Evolutionary conservation across 2,888 invertebrate genomes (phyloP).

Genomic region (Oscheius myriophilus): DNA sequence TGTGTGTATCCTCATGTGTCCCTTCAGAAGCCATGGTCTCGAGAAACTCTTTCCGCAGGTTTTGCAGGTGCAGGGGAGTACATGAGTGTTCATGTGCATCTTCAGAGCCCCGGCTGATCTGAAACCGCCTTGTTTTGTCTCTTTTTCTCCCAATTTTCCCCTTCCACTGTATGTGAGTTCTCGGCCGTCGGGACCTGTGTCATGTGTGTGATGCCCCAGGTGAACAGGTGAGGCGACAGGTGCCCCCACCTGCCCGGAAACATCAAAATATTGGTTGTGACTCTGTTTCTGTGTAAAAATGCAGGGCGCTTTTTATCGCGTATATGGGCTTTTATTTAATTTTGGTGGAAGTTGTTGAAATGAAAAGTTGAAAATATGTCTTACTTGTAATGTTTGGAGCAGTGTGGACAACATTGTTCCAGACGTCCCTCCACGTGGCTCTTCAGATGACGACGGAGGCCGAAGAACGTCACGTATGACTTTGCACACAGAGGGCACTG

Average conservation of each 20-base stretch:
- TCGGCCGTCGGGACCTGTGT: slow-evolving; percentile 13
- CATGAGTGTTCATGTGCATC: slow-evolving; percentile 59
- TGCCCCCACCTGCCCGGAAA: slow-evolving; percentile 30
- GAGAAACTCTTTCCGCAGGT: slow-evolving; percentile 55
- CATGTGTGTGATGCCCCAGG: too few species aligned
- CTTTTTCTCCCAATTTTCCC: neutral
- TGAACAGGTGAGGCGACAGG: slow-evolving; percentile 30
- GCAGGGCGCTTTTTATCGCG: too few species aligned
- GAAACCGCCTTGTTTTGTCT: slow-evolving; percentile 32
- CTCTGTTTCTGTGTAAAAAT: neutral
- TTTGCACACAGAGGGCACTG: slow-evolving; percentile 51
- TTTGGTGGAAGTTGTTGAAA: too few species aligned
- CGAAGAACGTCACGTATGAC: slow-evolving; percentile 46
- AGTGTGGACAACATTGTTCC: slow-evolving; percentile 50
- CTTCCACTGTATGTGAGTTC: too few species aligned
- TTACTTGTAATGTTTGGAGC: slow-evolving; percentile 49
- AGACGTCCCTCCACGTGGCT: slow-evolving; percentile 50
- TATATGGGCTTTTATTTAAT: too few species aligned
- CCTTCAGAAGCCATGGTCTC: slow-evolving; percentile 56
- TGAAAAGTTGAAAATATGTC: too few species aligned
- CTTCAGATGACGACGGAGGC: slow-evolving; percentile 46
- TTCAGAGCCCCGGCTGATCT: slow-evolving; percentile 56
- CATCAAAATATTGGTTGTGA: slow-evolving; percentile 23
- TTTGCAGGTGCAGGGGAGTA: slow-evolving; percentile 48
- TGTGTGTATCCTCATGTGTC: slow-evolving; percentile 54